phyloP scores from a whole-genome alignment of 2,113 vertebrate species.

The Microcebus ravelobensis region DNA sequence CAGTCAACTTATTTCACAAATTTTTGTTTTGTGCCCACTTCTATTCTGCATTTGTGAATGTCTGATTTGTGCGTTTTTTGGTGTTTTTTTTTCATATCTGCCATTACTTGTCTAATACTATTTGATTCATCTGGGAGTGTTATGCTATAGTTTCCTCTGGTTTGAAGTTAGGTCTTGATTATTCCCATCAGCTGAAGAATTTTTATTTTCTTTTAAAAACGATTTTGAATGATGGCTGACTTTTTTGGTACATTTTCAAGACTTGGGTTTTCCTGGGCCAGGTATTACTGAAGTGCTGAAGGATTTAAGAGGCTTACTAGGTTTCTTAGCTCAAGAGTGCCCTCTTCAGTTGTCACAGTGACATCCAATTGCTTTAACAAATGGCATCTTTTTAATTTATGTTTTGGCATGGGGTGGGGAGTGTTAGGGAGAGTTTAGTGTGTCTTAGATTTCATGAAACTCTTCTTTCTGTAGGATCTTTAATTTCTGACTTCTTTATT shows the following conservation, averaged over 20 bases:
- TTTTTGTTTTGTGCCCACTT: not conserved
- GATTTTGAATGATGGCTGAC: not conserved
- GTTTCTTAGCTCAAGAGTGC: not conserved
- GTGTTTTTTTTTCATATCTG: not conserved
- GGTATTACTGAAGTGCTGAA: not conserved
- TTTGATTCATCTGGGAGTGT: not conserved
- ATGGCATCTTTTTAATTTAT: not conserved
- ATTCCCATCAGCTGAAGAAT: not conserved
- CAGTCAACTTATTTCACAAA: not conserved
- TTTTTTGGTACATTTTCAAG: constrained; percentile 8
- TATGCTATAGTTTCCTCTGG: not conserved
- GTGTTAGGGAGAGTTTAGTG: not conserved
- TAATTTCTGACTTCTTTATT: constrained; percentile 1
- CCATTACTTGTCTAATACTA: not conserved
- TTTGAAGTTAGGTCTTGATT: not conserved
- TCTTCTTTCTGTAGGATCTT: not conserved
- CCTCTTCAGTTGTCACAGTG: constrained; percentile 23
- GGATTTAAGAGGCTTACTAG: not conserved
- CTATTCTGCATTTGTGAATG: not conserved
- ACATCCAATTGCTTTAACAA: not conserved
- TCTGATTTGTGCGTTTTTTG: not conserved
- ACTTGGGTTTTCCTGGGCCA: not conserved
- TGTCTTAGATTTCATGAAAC: not conserved
- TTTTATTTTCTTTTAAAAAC: not conserved
- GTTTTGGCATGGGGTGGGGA: no score